Conservation (phyloP, 1,140 invertebrate genomes). For the Zaprionus vittiger region DNA sequence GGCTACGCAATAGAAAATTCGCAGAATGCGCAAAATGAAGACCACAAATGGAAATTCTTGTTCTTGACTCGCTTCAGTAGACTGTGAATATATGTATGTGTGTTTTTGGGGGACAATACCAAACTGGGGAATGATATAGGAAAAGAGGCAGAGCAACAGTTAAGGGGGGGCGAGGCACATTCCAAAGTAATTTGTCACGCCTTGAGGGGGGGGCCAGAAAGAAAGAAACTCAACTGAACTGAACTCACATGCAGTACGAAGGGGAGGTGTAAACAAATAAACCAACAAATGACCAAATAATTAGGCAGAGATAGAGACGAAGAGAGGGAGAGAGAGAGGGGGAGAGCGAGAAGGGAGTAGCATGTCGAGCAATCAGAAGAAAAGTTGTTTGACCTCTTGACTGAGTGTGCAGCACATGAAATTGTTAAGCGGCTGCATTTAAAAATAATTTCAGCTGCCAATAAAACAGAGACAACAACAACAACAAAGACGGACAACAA, state of each 20-base stretch:
- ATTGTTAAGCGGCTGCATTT: conserved; percentile 81
- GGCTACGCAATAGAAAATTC: conserved; percentile 42
- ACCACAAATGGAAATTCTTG: conserved; percentile 8
- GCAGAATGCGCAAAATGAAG: conserved; percentile 60
- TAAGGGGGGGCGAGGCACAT: conserved; percentile 42
- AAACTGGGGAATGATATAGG: not conserved
- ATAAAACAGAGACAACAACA: conserved; percentile 61
- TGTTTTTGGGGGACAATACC: conserved; percentile 11
- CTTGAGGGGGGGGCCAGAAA: conserved; percentile 13
- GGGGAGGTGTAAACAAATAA: conserved; percentile 52
- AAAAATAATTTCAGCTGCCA: conserved; percentile 81
- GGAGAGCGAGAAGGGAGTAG: not conserved
- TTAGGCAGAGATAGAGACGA: conserved; percentile 34
- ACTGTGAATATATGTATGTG: conserved; percentile 57
- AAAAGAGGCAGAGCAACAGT: conserved; percentile 13
- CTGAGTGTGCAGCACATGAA: conserved; percentile 67
- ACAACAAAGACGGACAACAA: conserved; percentile 10
- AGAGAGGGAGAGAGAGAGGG: not conserved
- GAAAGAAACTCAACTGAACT: not conserved
- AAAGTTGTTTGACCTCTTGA: conserved; percentile 80
- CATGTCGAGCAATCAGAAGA: conserved; percentile 53
- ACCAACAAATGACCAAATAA: conserved; percentile 66
- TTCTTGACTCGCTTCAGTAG: conserved; percentile 45
- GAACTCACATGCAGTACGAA: conserved; percentile 51
- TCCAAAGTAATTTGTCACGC: conserved; percentile 75